Conservation (phyloP, 2,797 vertebrate species). For the Micrastur ruficollis region DNA sequence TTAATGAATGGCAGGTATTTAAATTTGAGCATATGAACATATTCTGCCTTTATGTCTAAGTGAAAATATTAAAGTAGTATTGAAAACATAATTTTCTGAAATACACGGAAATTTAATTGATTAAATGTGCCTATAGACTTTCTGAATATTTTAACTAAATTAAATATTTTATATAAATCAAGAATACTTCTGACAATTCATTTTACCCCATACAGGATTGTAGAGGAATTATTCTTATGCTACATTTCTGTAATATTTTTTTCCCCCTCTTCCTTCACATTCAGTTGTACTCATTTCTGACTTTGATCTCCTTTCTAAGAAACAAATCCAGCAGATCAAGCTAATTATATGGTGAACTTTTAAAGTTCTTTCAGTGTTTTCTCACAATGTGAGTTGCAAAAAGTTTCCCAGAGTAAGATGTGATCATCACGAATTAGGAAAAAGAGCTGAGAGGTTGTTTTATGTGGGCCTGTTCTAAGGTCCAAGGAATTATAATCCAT, state of each 20-base stretch:
- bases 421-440: neutral
- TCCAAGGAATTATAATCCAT: neutral
- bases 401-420: neutral
- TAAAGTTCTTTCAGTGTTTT: neutral
- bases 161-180: neutral
- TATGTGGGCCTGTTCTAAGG: neutral
- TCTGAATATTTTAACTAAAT: neutral
- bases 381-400: neutral
- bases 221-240: neutral
- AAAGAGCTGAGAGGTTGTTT: neutral
- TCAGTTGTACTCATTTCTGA: neutral
- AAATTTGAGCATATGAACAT: neutral
- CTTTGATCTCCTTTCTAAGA: conserved; percentile 1
- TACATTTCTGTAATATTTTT: neutral
- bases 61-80: neutral
- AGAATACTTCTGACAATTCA: neutral
- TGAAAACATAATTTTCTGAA: neutral
- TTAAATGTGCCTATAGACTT: neutral
- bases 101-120: neutral
- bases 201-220: neutral
- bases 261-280: neutral
- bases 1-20: neutral
- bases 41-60: neutral
- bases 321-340: neutral
- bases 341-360: conserved; percentile 1